Evolutionary conservation across 2,113 vertebrate genomes (phyloP), one percentile per base, ranked within the genome.

Genomic region (Corythaeola cristata): DNA sequence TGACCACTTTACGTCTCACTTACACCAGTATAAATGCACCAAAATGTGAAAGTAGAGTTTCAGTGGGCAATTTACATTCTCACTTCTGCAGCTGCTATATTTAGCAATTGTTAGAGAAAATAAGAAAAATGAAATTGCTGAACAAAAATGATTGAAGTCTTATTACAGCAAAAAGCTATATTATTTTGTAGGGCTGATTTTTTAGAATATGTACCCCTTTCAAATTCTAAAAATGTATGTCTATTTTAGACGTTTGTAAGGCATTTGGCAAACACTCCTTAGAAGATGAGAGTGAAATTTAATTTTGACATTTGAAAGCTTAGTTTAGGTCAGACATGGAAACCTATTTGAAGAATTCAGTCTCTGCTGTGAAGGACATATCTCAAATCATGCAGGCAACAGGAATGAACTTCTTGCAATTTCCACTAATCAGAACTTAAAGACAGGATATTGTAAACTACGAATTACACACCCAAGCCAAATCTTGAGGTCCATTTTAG

Each of bases 221-320:
- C 76, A 82, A 32, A 92, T 87, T 89, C 94, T 94, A 90, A 94
- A 96, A 87, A 76, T 53, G 22, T n/a, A 14, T 90, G 21, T 76
- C 83, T 96, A 73, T 95, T 96, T 96, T 68, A 90, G 69, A 90
- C 22, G 18, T 89, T 92, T 92, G 27, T 64, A 96, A 85, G 64
- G 45, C 80, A 93, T 66, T 95, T 97, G 83, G 68, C 68, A 93
- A 96, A 72, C 49, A 50, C 41, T 75, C 14, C 66, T 87, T 69
- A 68, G 73, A 94, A 93, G 52, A 89, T 37, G 16, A 75, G 78
- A 68, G 19, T 35, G 52, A 91, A 91, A 89, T 85, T 79, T 79
- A 58, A 80, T 90, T 82, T 91, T 59, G 75, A 66, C 6, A 1
- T 76, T 84, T 90, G 44, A 90, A 94, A 93, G 12, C 80, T 67